Evolutionary conservation across 2,113 vertebrate species (phyloP).

Genomic region (Atherinomorus stipes): DNA sequence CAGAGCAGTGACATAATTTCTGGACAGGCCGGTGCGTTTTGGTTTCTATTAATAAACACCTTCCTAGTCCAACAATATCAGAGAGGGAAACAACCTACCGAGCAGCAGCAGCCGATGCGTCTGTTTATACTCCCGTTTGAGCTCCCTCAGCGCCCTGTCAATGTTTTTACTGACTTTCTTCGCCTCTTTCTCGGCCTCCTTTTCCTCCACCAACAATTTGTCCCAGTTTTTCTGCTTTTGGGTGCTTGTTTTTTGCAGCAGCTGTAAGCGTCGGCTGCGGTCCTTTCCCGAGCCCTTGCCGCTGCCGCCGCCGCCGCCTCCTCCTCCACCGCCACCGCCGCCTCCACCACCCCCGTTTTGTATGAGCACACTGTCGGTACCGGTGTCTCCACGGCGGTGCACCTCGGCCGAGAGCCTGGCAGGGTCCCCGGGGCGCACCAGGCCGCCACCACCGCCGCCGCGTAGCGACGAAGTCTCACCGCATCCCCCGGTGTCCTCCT

Average conservation of each 20-base stretch:
- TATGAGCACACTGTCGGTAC: slow-evolving; percentile 83
- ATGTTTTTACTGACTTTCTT: slow-evolving; percentile 93
- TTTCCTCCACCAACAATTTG: slow-evolving; percentile 90
- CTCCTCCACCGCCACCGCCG: slow-evolving; percentile 57
- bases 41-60: slow-evolving; percentile 59
- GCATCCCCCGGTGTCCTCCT: slow-evolving; percentile 80
- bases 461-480: slow-evolving; percentile 78
- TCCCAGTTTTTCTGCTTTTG: slow-evolving; percentile 89
- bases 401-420: slow-evolving; percentile 79
- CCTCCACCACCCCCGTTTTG: slow-evolving; percentile 78
- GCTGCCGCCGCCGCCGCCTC: slow-evolving; percentile 64
- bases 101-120: slow-evolving; percentile 94
- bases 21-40: slow-evolving; percentile 54
- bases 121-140: slow-evolving; percentile 93
- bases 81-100: slow-evolving; percentile 83
- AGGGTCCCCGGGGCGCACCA: slow-evolving; percentile 79
- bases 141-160: slow-evolving; percentile 91
- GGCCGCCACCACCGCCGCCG: slow-evolving; percentile 62
- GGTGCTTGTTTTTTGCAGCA: slow-evolving; percentile 79
- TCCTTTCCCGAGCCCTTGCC: slow-evolving; percentile 76
- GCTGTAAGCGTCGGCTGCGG: slow-evolving; percentile 78
- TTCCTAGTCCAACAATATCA: slow-evolving; percentile 35
- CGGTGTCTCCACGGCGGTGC: slow-evolving; percentile 76
- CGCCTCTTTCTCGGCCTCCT: slow-evolving; percentile 93
- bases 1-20: slow-evolving; percentile 57